Evolutionary conservation across 30 jellyfish, hydroid and myxozoan genomes (phyloP), one percentile per base, ranked within the genome.

Genomic region (Rhopilema esculentum): DNA sequence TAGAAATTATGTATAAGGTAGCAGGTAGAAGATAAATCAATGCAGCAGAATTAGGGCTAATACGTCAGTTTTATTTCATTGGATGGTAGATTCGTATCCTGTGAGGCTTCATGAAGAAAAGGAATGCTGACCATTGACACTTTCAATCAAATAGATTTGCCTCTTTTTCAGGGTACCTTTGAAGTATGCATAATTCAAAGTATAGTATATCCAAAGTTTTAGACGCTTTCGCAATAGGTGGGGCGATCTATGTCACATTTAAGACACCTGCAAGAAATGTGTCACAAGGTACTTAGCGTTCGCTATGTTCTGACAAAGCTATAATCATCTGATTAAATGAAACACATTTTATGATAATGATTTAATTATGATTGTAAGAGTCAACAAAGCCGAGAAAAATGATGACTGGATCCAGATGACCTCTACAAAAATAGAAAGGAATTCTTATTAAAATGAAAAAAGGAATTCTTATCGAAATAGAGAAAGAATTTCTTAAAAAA

Each of bases 281-380:
- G 57, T 6, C 57, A 6, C 57, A 40, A 40, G 12, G 57, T 2
- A 12, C n/a, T n/a, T n/a, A n/a, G n/a, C n/a, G n/a, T 12, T 40
- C 12, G 57, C 57, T 40, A 40, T 70, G 80, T 24, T 61, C 62
- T 24, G 1, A 27, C 27, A 16, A 70, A 70, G 80, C 80, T 26
- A 70, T 28, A 4, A 0, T 28, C 25, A 70, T 27, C 80, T 70
- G 7, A 61, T 63, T 9, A 24, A 70, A 70, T 70, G 64, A 70
- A 70, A 70, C 80, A 28, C 80, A 20, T 70, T 70, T 7, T 24
- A 70, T 40, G 57, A 40, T 40, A 40, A 40, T 12, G 57, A 40
- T 40, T 40, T 40, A 40, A 12, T 40, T 2, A 40, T 40, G 12
- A 40, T 40, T 12, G 12, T 40, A 2, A 40, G 57, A 40, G 57